phyloP scores from a whole-genome alignment of 2,797 vertebrate species.

The Carapus acus region DNA sequence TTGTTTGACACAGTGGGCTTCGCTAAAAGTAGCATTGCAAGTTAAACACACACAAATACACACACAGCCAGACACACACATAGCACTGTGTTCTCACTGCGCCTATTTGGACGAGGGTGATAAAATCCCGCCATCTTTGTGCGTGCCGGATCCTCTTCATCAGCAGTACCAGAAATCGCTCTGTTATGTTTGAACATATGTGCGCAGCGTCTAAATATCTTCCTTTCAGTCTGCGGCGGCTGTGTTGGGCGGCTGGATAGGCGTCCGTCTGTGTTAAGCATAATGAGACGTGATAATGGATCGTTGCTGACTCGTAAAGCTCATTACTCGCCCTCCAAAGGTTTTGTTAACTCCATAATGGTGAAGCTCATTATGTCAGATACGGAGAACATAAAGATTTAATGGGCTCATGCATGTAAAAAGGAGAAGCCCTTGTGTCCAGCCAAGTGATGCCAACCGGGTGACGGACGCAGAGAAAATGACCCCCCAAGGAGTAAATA shows the following conservation, averaged over 20 bases:
- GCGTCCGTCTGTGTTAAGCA: conserved; percentile 3
- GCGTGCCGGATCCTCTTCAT: no score
- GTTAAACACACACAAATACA: no score
- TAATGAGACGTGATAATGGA: conserved; percentile 20
- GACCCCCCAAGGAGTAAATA: no score
- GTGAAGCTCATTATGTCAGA: conserved; percentile 10
- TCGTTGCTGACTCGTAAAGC: conserved; percentile 2
- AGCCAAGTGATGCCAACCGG: conserved; percentile 14
- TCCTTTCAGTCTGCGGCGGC: not conserved
- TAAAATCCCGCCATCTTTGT: no score
- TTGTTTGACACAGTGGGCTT: no score
- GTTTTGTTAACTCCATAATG: conserved; percentile 4
- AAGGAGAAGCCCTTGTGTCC: conserved; percentile 21
- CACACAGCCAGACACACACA: no score
- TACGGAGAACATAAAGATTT: conserved; percentile 13
- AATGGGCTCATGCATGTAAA: conserved; percentile 10
- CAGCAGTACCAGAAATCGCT: not conserved
- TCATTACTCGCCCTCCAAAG: not conserved
- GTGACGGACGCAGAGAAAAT: conserved; percentile 2
- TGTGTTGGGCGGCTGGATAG: not conserved
- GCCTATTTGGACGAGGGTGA: no score
- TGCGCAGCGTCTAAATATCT: not conserved
- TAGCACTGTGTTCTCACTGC: no score
- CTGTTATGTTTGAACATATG: no score
- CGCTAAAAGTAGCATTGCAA: no score